Evolutionary conservation across 2,113 vertebrate genomes (phyloP), one percentile per base, ranked within the genome.

Genomic region (Phrynosoma blainvillii): DNA sequence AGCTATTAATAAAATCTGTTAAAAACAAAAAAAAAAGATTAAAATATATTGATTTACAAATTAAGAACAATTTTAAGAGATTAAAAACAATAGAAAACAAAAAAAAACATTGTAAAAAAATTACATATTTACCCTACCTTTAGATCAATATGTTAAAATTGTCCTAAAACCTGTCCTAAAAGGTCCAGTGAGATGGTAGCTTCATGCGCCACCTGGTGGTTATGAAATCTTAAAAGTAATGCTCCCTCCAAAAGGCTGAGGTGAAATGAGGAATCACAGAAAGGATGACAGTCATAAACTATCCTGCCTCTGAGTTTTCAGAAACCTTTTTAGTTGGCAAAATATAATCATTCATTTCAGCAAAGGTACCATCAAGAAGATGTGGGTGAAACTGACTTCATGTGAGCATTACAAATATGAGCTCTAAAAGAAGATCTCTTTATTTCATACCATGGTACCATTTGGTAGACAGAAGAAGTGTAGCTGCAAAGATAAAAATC

Each of bases 201-300:
- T 79, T 23, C 83, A 23, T 71, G 27, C 14, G 14, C 84, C 84
- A 59, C 80, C 84, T 83, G 8, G n/a, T 83, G 84, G 84, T 27
- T 52, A 83, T 42, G 62, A 70, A 42, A 87, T 89, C 40, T 32
- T 73, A 30, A 52, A 25, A 77, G 23, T 4, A 30, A 40, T 40
- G 21, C 13, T 76, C 54, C 25, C 12, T 25, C 12, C 18, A 10
- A 75, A 73, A 32, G 36, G n/a, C 59, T 85, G 27, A 80, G 18
- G 21, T 84, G 32, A 88, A 32, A 42, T 21, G 0, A 62, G 36
- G 12, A 76, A 52, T 42, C 25, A n/a, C 47, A 75, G 8, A 40
- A 52, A 20, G n/a, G 77, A 62, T 62, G 59, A 59, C 12, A n/a
- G n/a, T n/a, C n/a, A 47, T 65, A 82, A 75, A 70, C 27, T 27